A percentile compares a stretch with the other conserved stretches of the same genome.
Evolutionary conservation across 2,797 vertebrate genomes (phyloP).

Genomic region (Hephaestus fuliginosus): DNA sequence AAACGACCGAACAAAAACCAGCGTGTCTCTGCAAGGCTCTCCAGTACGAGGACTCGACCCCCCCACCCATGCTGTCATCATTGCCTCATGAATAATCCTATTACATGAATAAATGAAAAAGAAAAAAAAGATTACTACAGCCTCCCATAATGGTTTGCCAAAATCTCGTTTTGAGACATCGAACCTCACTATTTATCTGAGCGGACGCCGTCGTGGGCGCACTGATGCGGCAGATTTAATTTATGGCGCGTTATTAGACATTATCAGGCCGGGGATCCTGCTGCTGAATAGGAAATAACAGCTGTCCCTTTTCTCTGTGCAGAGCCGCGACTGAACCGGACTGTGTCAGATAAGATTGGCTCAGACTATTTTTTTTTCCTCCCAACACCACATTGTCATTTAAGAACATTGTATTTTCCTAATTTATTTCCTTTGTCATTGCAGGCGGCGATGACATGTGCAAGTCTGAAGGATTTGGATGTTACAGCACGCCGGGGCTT

Average conservation of each 20-base stretch:
- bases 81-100: constrained; percentile 78
- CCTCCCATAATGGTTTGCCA: constrained; percentile 69
- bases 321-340: constrained; percentile 23
- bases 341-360: constrained; percentile 53
- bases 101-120: constrained; percentile 74
- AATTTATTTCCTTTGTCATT: constrained; percentile 63
- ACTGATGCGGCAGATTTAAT: constrained; percentile 75
- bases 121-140: constrained; percentile 49
- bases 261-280: constrained; percentile 70
- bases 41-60: constrained; percentile 18
- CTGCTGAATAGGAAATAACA: constrained; percentile 72
- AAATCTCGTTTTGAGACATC: constrained; percentile 71
- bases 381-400: constrained; percentile 57
- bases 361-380: not conserved
- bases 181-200: constrained; percentile 70
- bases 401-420: constrained; percentile 61
- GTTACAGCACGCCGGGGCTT: constrained; percentile 45
- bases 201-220: constrained; percentile 44
- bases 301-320: constrained; percentile 48
- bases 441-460: constrained; percentile 55
- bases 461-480: constrained; percentile 61
- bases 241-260: constrained; percentile 77
- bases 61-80: constrained; percentile 30
- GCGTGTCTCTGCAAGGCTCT: not conserved
- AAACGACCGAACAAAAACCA: constrained; percentile 11